phyloP scores from a whole-genome alignment of 2,113 vertebrate genomes.

The Sebastes fasciatus region DNA sequence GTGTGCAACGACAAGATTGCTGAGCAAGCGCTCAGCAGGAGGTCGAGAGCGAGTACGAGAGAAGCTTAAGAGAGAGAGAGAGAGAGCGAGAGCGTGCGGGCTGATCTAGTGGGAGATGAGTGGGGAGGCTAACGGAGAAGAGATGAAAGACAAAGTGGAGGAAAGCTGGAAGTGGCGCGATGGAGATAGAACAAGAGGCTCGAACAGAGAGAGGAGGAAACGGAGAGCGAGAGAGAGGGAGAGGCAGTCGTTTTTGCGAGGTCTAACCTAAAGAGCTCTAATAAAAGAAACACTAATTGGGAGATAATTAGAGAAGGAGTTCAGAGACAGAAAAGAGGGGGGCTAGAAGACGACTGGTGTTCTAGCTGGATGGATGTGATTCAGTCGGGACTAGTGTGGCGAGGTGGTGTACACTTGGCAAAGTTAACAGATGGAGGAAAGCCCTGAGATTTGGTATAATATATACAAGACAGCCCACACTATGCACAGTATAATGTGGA shows the following conservation, averaged over 20 bases:
- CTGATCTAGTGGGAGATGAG: conserved; percentile 46
- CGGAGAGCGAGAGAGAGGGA: neutral
- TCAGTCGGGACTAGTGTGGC: conserved; percentile 1
- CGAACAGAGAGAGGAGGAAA: conserved; percentile 27
- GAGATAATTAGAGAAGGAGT: conserved; percentile 18
- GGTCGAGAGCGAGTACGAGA: conserved; percentile 23
- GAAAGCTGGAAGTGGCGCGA: conserved; percentile 52
- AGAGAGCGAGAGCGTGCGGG: neutral
- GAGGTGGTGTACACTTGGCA: neutral
- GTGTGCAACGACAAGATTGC: conserved; percentile 57
- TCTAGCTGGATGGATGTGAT: conserved; percentile 12
- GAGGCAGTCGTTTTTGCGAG: conserved; percentile 8
- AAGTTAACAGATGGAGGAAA: neutral
- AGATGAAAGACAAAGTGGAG: conserved; percentile 59
- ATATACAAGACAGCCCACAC: neutral
- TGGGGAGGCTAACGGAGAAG: conserved; percentile 35
- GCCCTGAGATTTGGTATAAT: neutral
- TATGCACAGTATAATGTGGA: neutral
- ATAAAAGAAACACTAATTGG: conserved; percentile 62
- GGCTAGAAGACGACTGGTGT: conserved; percentile 24
- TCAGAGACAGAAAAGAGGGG: conserved; percentile 1
- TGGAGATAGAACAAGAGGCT: conserved; percentile 29
- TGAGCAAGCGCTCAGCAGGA: conserved; percentile 47
- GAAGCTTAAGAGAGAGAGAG: conserved; percentile 3
- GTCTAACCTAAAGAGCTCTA: conserved; percentile 37